Conservation (phyloP, 2,888 invertebrate species). For the Eudemis profundana region DNA sequence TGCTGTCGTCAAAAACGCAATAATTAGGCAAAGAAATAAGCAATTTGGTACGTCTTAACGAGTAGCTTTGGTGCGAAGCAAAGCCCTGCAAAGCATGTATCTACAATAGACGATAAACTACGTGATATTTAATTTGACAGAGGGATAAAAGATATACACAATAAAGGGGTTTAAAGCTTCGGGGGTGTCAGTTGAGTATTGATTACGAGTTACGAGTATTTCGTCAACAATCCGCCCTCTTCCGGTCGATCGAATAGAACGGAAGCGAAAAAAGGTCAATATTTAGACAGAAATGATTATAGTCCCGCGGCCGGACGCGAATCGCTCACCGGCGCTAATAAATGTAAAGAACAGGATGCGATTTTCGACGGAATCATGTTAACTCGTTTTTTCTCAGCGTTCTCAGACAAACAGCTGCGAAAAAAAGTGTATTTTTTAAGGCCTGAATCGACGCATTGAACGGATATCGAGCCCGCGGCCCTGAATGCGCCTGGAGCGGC, state of each 20-base stretch:
- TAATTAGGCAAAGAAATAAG: not conserved
- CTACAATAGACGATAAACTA: slow-evolving; percentile 7
- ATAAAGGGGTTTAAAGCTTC: slow-evolving; percentile 58
- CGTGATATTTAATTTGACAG: slow-evolving; percentile 47
- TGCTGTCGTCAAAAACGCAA: not conserved
- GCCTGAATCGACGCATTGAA: slow-evolving; percentile 66
- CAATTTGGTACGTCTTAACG: no score
- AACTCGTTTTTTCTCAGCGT: slow-evolving; percentile 73
- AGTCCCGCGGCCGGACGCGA: slow-evolving; percentile 73
- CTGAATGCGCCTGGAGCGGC: slow-evolving; percentile 61
- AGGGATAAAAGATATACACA: slow-evolving; percentile 41
- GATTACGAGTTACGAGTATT: slow-evolving; percentile 61
- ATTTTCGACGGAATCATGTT: slow-evolving; percentile 78
- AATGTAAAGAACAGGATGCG: slow-evolving; percentile 79
- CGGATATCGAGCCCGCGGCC: slow-evolving; percentile 68
- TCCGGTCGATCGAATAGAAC: slow-evolving; percentile 68
- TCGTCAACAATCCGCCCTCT: slow-evolving; percentile 70
- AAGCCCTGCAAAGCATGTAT: no score
- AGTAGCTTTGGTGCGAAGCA: not conserved
- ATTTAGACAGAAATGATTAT: slow-evolving; percentile 82
- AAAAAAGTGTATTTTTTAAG: slow-evolving; percentile 53
- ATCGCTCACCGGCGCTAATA: slow-evolving; percentile 74
- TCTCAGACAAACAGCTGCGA: slow-evolving; percentile 68
- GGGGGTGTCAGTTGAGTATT: slow-evolving; percentile 61
- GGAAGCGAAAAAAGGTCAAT: slow-evolving; percentile 82